Evolutionary conservation across 2,888 invertebrate species (phyloP).

Genomic region (Plebejus melissa): DNA sequence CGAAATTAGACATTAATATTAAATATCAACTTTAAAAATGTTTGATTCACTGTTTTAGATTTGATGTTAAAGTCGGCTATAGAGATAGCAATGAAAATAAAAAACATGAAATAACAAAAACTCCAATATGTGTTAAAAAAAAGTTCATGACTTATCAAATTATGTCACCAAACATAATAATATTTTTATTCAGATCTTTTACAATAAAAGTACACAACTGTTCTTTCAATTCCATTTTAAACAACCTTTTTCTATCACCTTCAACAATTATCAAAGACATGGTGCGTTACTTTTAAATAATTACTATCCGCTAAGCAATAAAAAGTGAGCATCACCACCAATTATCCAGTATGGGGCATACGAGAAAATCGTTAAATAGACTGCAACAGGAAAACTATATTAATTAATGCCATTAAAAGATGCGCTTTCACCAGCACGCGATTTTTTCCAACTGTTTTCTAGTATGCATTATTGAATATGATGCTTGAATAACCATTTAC

Average conservation of each 20-base stretch:
- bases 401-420: conserved; percentile 68
- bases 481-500: conserved; percentile 1
- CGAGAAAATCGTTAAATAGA: conserved; percentile 68
- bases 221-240: neutral
- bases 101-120: no score
- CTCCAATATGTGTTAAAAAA: no score
- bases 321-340: conserved; percentile 44
- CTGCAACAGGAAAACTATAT: conserved; percentile 62
- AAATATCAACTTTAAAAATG: no score
- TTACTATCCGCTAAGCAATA: conserved; percentile 44
- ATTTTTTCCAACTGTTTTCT: conserved; percentile 1
- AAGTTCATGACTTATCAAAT: no score
- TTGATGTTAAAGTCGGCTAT: no score
- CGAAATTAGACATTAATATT: no score
- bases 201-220: no score
- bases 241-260: neutral
- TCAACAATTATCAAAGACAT: neutral
- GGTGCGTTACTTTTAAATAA: neutral
- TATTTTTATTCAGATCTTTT: no score
- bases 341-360: conserved; percentile 52
- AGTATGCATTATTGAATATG: conserved; percentile 14
- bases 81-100: no score
- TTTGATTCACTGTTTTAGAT: no score
- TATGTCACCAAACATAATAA: no score
- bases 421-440: conserved; percentile 41